Evolutionary conservation across 2,797 vertebrate species (phyloP).

Genomic region (Muscicapa striata): DNA sequence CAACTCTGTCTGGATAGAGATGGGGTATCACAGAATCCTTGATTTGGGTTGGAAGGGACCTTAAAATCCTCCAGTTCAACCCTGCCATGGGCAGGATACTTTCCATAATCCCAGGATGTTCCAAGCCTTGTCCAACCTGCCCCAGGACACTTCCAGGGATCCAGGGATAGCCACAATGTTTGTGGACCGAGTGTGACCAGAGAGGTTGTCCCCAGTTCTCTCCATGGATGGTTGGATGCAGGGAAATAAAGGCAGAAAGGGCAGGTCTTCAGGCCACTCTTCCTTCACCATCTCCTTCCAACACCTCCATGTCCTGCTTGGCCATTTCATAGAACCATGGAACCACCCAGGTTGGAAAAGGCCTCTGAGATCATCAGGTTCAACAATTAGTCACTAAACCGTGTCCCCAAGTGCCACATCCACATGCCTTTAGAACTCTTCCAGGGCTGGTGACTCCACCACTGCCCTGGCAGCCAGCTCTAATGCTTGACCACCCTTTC

Average conservation of each 20-base stretch:
- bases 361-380: not conserved
- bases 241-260: not conserved
- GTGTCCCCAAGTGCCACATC: not conserved
- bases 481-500: not conserved
- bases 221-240: too few relatives aligned
- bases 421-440: not conserved
- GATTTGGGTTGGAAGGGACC: not conserved
- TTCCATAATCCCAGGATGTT: not conserved
- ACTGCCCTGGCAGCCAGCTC: not conserved
- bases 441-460: not conserved
- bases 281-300: not conserved
- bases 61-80: not conserved
- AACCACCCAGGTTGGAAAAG: not conserved
- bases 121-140: fast-evolving
- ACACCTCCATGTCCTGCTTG: too few relatives aligned
- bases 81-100: not conserved
- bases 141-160: not conserved
- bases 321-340: not conserved
- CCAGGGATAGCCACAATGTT: not conserved
- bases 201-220: not conserved
- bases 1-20: not conserved
- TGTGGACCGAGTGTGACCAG: not conserved
- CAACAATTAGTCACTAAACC: not conserved
- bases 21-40: not conserved
- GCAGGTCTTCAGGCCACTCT: fast-evolving